A percentile compares a stretch with the other conserved stretches of the same genome.
Evolutionary conservation across 2,113 vertebrate species (phyloP).

Genomic region (Rhinoderma darwinii): DNA sequence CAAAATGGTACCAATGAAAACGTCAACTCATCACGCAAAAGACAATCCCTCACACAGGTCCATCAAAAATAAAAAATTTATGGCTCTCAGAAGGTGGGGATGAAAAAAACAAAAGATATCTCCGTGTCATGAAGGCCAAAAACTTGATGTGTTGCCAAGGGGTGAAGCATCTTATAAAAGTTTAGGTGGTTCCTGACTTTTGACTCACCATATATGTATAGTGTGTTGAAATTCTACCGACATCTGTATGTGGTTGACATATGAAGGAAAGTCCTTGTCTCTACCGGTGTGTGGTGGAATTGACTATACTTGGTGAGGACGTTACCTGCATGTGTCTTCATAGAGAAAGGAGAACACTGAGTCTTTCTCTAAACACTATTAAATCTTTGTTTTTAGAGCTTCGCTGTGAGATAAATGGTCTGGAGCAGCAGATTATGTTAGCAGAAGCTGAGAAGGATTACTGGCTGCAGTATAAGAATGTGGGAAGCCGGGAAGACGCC

Average conservation of each 20-base stretch:
- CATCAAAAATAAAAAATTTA: no score
- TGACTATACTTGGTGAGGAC: not conserved
- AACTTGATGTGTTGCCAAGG: no score
- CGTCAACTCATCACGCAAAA: no score
- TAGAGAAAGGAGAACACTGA: not conserved
- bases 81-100: no score
- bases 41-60: no score
- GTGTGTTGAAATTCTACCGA: not conserved
- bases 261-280: not conserved
- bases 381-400: slow-evolving; percentile 68
- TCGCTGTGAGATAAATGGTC: slow-evolving; percentile 63
- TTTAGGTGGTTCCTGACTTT: not conserved
- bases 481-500: slow-evolving; percentile 69
- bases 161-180: not conserved
- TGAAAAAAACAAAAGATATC: no score
- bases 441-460: slow-evolving; percentile 71
- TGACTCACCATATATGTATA: not conserved
- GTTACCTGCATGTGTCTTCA: slow-evolving; percentile 12
- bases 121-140: no score
- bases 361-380: slow-evolving; percentile 55
- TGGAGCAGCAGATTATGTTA: slow-evolving; percentile 65
- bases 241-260: not conserved
- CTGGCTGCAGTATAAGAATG: slow-evolving; percentile 78
- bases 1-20: no score
- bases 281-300: not conserved